Percentiles rank a stretch among this genome's conserved stretches.
phyloP scores from a whole-genome alignment of 2,888 invertebrate species.

The Timandra comae region DNA sequence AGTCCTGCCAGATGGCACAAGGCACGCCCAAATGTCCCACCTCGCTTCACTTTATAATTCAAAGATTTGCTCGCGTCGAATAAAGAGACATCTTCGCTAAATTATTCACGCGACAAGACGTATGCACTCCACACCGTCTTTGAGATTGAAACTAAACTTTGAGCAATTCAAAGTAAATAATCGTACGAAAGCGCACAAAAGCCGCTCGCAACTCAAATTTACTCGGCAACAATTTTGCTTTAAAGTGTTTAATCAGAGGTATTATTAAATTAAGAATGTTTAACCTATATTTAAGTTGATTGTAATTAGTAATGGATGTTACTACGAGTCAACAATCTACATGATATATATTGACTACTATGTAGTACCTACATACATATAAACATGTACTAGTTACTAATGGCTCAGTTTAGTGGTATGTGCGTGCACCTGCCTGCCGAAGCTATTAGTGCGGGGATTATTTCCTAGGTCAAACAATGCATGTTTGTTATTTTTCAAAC shows the following conservation, averaged over 20 bases:
- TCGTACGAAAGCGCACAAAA: constrained; percentile 13
- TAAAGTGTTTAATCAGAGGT: not conserved
- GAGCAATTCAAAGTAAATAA: constrained; percentile 24
- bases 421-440: too few species aligned
- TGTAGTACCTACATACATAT: too few species aligned
- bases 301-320: too few species aligned
- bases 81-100: constrained; percentile 55
- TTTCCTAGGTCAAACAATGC: too few species aligned
- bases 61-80: constrained; percentile 63
- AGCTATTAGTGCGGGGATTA: too few species aligned
- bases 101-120: constrained; percentile 50
- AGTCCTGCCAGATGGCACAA: constrained; percentile 43
- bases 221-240: constrained; percentile 2
- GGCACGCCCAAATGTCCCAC: constrained; percentile 42
- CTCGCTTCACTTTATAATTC: constrained; percentile 64
- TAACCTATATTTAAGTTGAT: too few species aligned
- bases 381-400: too few species aligned
- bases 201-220: constrained; percentile 17
- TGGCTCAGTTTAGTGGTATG: too few species aligned
- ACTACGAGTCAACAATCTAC: too few species aligned
- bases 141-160: constrained; percentile 25
- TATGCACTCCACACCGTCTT: constrained; percentile 26
- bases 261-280: too few species aligned
- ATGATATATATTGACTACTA: too few species aligned
- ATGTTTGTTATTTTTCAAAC: too few species aligned